These are phyloP conservation scores for Anaspis maculata DNA, from an alignment of 2,888 invertebrate genomes.

Conservation along the genomic window DNA sequence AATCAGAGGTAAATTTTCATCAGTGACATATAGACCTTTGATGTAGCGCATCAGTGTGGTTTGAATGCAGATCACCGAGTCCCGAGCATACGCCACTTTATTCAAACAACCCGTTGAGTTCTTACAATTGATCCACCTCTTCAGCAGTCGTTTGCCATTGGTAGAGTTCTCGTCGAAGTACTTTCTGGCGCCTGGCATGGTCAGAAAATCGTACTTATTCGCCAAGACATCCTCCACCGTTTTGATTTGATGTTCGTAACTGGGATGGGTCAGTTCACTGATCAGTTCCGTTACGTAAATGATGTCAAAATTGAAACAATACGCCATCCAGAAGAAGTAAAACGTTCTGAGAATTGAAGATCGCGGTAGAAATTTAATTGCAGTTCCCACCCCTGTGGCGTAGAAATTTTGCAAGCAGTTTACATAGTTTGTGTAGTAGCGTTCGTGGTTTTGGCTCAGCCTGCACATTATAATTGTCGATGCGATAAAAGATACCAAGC, in stretches of 20 bases:
- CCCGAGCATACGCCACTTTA: neutral
- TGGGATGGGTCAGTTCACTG: neutral
- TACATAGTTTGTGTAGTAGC: too few species aligned
- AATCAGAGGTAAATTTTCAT: neutral
- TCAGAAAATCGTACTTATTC: neutral
- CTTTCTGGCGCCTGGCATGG: too few species aligned
- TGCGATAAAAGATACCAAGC: too few species aligned
- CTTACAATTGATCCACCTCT: neutral
- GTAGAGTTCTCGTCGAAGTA: too few species aligned
- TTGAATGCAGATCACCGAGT: neutral
- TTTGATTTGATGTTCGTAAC: neutral
- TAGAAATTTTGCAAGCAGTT: too few species aligned
- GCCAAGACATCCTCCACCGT: neutral
- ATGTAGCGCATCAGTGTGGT: neutral
- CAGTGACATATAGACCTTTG: neutral
- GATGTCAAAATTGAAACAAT: neutral
- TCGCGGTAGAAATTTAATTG: too few species aligned
- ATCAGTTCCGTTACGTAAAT: neutral
- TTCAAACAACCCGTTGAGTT: neutral
- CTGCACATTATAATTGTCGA: too few species aligned
- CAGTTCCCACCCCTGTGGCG: too few species aligned
- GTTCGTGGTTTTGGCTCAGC: too few species aligned
- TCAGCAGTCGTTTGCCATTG: too few species aligned
- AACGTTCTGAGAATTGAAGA: too few species aligned
- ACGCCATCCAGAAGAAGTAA: too few species aligned